Evolutionary conservation across 2,113 vertebrate species (phyloP).

Genomic region (Hydrochoerus hydrochaeris): DNA sequence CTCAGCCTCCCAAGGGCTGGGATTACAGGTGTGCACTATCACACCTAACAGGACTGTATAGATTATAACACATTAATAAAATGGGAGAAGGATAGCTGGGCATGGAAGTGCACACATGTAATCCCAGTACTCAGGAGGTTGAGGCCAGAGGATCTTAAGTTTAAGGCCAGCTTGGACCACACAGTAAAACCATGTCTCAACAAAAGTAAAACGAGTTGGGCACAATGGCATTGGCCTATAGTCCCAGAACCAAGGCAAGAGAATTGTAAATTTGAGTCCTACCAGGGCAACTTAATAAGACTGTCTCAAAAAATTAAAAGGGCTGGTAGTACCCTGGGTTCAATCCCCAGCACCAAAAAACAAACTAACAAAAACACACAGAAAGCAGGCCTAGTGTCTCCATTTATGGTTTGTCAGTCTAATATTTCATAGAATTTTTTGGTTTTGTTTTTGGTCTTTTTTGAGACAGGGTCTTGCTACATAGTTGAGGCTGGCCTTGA

Average conservation of each 20-base stretch:
- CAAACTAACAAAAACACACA: not conserved
- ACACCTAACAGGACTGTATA: not conserved
- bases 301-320: not conserved
- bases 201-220: not conserved
- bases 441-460: no score
- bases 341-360: not conserved
- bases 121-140: no score
- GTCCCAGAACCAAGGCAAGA: not conserved
- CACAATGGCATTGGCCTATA: not conserved
- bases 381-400: not conserved
- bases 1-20: not conserved
- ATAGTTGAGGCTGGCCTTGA: no score
- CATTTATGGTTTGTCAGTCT: not conserved
- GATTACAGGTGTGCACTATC: not conserved
- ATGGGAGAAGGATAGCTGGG: not conserved
- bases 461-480: no score
- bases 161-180: not conserved
- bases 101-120: not conserved
- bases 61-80: not conserved
- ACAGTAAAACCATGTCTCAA: not conserved
- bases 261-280: not conserved
- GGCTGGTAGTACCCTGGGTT: not conserved
- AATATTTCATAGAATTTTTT: not conserved
- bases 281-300: not conserved
- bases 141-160: not conserved